Base-by-base conservation (phyloP, 2,113 vertebrate genomes). In the Struthio camelus region DNA sequence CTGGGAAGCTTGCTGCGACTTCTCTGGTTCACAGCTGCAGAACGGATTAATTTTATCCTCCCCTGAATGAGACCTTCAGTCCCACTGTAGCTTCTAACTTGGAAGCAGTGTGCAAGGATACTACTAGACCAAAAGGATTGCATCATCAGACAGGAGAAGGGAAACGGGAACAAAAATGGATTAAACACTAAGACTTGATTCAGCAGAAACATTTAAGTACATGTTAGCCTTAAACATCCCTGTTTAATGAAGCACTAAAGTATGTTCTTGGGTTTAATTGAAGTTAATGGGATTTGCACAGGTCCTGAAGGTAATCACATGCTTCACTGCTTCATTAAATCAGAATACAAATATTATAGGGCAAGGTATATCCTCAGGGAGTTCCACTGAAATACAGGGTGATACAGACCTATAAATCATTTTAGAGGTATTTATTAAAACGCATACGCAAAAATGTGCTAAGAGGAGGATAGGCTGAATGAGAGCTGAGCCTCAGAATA, bases 1-100 rank as follows among this genome's bases (percentile, higher is more conserved):
- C 79, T 91, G 62, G 87, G 89, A 89, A 95, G 92, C 85, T 90
- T 93, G 84, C 90, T 79, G 85, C 89, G 94, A 88, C 85, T 90
- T 95, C 81, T 95, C 91, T 92, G 76, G 90, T 93, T 94, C 93
- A 92, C 92, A 98, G 93, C 94, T 97, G 94, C 94, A 96, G 89
- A 94, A 90, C 0, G 94, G 89, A 95, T 97, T 97, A 94, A 96
- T 93, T 94, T 96, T 92, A 97, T 97, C 67, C 95, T 94, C 93
- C 84, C 48, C n/a, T 96, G 89, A 97, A 94, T 91, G 58, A 93
- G 86, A 93, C 78, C 71, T 94, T 96, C 92, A 82, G 61, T 92
- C 76, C 54, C 69, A 86, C 81, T 7, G 3, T 80, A 94, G 75
- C 89, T 95, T 95, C 93, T 88, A 79, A 97, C 79, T 95, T 93